Base-by-base conservation (phyloP, 2,888 invertebrate species). In the Oscheius sp. region DNA sequence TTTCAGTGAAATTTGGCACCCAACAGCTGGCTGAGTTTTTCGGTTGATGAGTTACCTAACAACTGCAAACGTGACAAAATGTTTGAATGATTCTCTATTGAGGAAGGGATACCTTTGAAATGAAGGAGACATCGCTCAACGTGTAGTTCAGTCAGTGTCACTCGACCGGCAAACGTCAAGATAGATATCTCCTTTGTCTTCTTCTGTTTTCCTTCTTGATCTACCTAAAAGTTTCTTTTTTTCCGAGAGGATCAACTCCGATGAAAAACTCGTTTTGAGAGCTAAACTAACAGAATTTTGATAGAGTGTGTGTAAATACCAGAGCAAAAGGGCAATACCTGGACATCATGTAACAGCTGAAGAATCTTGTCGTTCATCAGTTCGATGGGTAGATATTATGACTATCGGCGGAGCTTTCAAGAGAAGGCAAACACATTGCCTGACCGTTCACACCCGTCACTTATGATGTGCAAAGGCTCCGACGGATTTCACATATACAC, bases 381-480 rank as follows among this genome's bases (percentile, higher is more conserved):
- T 12, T 32, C 32, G 12, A 22, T 20, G 8, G 33, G 54, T 32
- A 32, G 51, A 12, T 8, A 33, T 32, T 54, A 30, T 22, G 20
- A 20, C 20, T 54, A n/a, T 12, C 12, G 41, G 12, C 14, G 41
- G 12, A 41, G 41, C 41, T 41, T 41, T 17, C 41, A 20, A 12
- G 14, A 20, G 47, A 36, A n/a, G 5, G 54, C 9, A 59, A 26
- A 59, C 41, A 59, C 59, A 59, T 17, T 12, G 22, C 22, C 59
- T 41, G 44, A 59, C 59, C 59, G 59, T 59, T 59, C 59, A 59
- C 59, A 59, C 59, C 59, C 59, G 38, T 36, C 38, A 14, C 9
- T n/a, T n/a, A n/a, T n/a, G n/a, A n/a, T n/a, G n/a, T n/a, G n/a
- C n/a, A n/a, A n/a, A n/a, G n/a, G n/a, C n/a, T n/a, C n/a, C n/a